Percentiles rank a stretch among this genome's conserved stretches.
phyloP scores from a whole-genome alignment of 2,113 vertebrate species.

The Felis catus region F.catus_Fca126_mat1.0 CM031416.1:141609501-141610000 shows the following conservation, averaged over 20 bases:
- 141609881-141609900: neutral
- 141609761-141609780: accelerated
- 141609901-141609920: neutral
- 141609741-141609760: neutral
- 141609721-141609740: neutral
- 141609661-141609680: neutral
- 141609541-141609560: neutral
- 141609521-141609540: neutral
- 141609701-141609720: neutral
- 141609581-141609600: neutral
- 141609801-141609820: accelerated
- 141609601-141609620: neutral
- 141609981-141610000: neutral
- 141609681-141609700: neutral
- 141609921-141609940: neutral
- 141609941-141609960: neutral
- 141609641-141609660: neutral
- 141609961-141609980: accelerated
- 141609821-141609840: neutral
- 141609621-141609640: neutral
- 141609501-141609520: neutral
- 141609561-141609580: neutral
- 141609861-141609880: accelerated
- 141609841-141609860: accelerated
- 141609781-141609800: neutral